Evolutionary conservation across 2,797 vertebrate genomes (phyloP).

Genomic region (Xenentodon cancila): DNA sequence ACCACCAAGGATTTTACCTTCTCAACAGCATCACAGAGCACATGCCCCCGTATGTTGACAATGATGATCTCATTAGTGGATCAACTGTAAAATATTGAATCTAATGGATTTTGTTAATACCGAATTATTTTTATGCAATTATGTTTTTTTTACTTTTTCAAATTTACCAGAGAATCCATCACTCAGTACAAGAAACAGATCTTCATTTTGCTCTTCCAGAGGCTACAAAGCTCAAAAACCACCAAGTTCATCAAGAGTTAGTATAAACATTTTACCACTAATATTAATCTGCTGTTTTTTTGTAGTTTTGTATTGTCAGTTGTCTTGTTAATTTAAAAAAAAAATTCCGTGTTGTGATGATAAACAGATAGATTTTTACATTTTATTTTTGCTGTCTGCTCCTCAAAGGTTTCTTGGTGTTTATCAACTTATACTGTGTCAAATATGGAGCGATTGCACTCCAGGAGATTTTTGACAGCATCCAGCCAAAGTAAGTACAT

Average conservation of each 20-base stretch:
- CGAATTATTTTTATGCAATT: conserved; percentile 12
- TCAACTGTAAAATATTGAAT: background rate
- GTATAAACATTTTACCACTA: conserved; percentile 43
- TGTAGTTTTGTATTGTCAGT: background rate
- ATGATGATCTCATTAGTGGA: background rate
- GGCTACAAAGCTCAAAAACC: conserved; percentile 98
- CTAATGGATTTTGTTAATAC: background rate
- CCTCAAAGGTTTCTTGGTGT: conserved; percentile 93
- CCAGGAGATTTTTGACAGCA: conserved; percentile 97
- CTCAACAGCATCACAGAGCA: conserved; percentile 98
- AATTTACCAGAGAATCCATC: conserved; percentile 87
- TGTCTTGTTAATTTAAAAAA: background rate
- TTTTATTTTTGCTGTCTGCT: background rate
- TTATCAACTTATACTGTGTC: conserved; percentile 94
- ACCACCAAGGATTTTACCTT: conserved; percentile 98
- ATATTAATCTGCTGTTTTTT: background rate
- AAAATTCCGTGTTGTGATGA: background rate
- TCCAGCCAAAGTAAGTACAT: conserved; percentile 94
- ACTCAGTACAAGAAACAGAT: conserved; percentile 96
- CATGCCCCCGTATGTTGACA: conserved; percentile 90
- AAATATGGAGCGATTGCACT: conserved; percentile 95
- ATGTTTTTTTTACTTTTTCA: conserved; percentile 13
- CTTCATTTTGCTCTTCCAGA: conserved; percentile 97
- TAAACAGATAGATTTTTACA: no score
- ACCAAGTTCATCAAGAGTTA: conserved; percentile 99